Evolutionary conservation across 2,888 invertebrate species (phyloP), one percentile per base, ranked within the genome.

Genomic region (Mimachlamys varia): DNA sequence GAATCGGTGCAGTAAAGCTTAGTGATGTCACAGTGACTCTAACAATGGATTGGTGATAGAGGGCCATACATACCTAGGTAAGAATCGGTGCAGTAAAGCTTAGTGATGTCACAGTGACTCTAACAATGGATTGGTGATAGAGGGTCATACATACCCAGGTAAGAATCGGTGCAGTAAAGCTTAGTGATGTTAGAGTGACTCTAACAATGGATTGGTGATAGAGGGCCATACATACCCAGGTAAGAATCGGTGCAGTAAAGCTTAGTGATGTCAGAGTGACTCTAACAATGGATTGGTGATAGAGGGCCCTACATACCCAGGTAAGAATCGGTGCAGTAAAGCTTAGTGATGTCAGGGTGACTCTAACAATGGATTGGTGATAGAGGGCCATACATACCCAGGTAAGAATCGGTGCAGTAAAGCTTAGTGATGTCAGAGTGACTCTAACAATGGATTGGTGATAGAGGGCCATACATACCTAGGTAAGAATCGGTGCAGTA

Each of bases 111-210:
- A 44, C 4, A 44, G 44, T 44, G 44, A 5, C n/a, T n/a, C n/a
- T n/a, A n/a, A n/a, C n/a, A n/a, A n/a, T n/a, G n/a, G n/a, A 89
- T 98, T 97, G 98, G 98, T 98, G 97, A 97, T 98, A 1, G 98
- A 98, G 94, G 97, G n/a, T n/a, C 97, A 15, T 97, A 97, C 37
- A 97, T 97, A 96, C 98, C 98, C 0, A 97, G 98, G 97, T 97
- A 96, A 76, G 10, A 53, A 19, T 27, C 0, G 10, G n/a, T 53
- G 3, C 44, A 44, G 7, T 44, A 44, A 44, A 44, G 44, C 7
- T 44, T 44, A 5, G 44, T 3, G 44, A 7, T 44, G 44, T 44
- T 7, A 44, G 44, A 44, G 44, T 44, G 44, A 5, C n/a, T n/a
- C n/a, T n/a, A n/a, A n/a, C n/a, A n/a, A 97, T 98, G 97, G 98